Evolutionary conservation across 2,113 vertebrate species (phyloP).

Genomic region (Rhizomys pruinosus): DNA sequence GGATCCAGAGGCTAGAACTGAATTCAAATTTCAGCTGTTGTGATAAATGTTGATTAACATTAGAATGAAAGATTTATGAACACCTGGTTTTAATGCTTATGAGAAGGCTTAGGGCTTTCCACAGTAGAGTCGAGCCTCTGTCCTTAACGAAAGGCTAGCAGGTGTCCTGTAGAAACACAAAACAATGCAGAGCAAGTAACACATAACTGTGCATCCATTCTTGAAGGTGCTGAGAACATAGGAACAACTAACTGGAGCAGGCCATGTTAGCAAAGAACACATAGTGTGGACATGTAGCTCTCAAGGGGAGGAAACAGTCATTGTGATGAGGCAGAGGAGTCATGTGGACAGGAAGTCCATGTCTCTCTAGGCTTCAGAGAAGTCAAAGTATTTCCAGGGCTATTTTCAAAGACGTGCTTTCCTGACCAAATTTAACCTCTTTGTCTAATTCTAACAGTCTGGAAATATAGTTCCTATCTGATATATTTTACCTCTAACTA

Average conservation of each 20-base stretch:
- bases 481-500: not conserved
- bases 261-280: not conserved
- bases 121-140: not conserved
- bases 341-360: not conserved
- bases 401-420: conserved; percentile 10
- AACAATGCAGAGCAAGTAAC: not conserved
- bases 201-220: not conserved
- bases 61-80: conserved; percentile 3
- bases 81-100: not conserved
- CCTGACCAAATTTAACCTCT: not conserved
- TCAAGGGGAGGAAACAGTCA: not conserved
- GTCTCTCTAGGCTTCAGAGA: not conserved
- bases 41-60: not conserved
- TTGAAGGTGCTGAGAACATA: not conserved
- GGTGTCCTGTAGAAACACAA: not conserved
- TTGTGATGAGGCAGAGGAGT: not conserved
- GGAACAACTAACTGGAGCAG: not conserved
- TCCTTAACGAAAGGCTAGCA: not conserved
- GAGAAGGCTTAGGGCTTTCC: not conserved
- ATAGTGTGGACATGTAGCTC: not conserved
- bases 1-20: not conserved
- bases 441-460: not conserved
- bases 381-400: not conserved
- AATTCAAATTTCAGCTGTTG: not conserved
- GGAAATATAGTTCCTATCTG: not conserved